Conservation (phyloP, 92 coral and sea anemone genomes). For the Parazoanthus swiftii region DNA sequence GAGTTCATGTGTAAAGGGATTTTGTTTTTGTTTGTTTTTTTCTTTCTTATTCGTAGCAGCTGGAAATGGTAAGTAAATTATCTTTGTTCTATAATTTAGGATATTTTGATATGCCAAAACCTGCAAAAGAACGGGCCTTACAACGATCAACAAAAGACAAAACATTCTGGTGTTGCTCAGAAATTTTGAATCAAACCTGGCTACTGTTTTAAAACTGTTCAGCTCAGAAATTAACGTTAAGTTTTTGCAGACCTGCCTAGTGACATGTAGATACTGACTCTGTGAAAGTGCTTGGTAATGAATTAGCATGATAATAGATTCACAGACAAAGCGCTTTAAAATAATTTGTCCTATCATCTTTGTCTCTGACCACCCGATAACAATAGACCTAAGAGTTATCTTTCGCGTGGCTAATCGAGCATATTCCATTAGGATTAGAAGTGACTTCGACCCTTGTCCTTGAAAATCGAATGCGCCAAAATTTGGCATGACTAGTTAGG, state of each 20-base stretch:
- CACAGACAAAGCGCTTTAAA: background rate
- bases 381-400: background rate
- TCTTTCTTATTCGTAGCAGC: background rate
- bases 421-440: background rate
- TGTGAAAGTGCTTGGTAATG: background rate
- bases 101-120: background rate
- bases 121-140: background rate
- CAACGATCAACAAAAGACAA: background rate
- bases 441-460: background rate
- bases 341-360: background rate
- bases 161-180: background rate
- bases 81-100: background rate
- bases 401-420: slow-evolving; percentile 19
- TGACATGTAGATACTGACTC: background rate
- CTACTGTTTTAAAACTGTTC: background rate
- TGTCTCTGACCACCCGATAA: background rate
- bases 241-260: background rate
- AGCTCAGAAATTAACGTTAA: background rate
- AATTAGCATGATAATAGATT: slow-evolving; percentile 34
- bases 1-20: background rate
- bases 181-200: background rate
- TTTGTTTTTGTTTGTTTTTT: background rate
- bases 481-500: background rate
- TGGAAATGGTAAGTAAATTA: slow-evolving; percentile 12
- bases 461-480: background rate